Conservation (phyloP, 2,113 vertebrate species). For the Microtus ochrogaster region DNA sequence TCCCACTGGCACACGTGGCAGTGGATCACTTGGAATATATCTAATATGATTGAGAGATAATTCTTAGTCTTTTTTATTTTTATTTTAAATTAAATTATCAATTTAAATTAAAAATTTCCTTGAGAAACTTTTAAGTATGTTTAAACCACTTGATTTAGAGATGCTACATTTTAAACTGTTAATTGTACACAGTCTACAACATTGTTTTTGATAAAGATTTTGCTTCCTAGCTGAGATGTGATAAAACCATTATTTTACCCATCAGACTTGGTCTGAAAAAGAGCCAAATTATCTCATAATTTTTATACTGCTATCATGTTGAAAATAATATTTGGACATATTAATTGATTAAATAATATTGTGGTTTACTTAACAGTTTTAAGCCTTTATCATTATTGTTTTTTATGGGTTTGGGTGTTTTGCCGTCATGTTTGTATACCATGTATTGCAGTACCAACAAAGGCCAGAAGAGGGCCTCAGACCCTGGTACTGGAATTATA, state of each 20-base stretch:
- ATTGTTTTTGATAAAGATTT: slow-evolving; percentile 48
- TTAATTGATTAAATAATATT: slow-evolving; percentile 7
- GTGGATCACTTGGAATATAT: neutral
- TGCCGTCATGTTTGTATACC: neutral
- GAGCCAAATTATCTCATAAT: neutral
- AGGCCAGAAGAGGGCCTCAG: neutral
- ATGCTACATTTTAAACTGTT: slow-evolving; percentile 57
- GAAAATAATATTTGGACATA: slow-evolving; percentile 32
- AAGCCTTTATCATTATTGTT: neutral
- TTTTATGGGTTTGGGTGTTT: neutral
- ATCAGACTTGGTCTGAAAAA: slow-evolving; percentile 31
- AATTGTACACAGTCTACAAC: slow-evolving; percentile 44
- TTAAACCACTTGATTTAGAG: slow-evolving; percentile 18
- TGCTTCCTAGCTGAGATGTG: slow-evolving; percentile 30
- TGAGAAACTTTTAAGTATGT: slow-evolving; percentile 20
- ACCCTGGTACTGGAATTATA: neutral
- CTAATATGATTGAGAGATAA: neutral
- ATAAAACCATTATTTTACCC: slow-evolving; percentile 11
- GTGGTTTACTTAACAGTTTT: neutral
- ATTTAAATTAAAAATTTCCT: slow-evolving; percentile 30
- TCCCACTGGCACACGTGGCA: neutral
- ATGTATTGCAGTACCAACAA: neutral
- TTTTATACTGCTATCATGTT: slow-evolving; percentile 54
- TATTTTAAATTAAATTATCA: neutral
- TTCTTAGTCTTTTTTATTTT: slow-evolving; percentile 1